Percentiles rank a stretch among this genome's conserved stretches.
Evolutionary conservation across 2,797 vertebrate genomes (phyloP).

Genomic region (Tokudaia muenninki): DNA sequence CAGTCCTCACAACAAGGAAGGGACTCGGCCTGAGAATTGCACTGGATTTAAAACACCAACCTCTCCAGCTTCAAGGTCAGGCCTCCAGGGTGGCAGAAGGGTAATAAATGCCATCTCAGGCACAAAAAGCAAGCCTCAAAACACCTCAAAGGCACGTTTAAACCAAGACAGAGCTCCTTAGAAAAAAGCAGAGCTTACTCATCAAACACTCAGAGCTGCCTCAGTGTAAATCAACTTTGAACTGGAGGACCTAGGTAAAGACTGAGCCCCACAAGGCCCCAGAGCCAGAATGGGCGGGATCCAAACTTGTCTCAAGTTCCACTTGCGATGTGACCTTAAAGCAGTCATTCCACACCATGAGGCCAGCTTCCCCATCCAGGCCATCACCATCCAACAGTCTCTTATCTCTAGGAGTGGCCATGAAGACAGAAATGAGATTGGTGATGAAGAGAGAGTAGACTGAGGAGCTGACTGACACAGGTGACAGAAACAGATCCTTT

Average conservation of each 20-base stretch:
- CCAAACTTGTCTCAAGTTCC: background rate
- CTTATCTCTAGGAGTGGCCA: background rate
- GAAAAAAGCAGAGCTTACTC: too few relatives aligned
- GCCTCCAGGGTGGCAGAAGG: background rate
- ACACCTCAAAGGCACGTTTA: slow-evolving; percentile 1
- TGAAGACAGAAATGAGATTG: background rate
- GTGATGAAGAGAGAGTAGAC: background rate
- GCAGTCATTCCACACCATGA: background rate
- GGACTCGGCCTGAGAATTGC: too few relatives aligned
- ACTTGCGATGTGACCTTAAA: background rate
- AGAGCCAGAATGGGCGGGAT: background rate
- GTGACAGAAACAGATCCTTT: background rate
- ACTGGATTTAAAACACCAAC: background rate
- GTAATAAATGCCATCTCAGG: background rate
- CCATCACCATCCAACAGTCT: background rate
- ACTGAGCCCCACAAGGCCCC: background rate
- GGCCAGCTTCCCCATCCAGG: background rate
- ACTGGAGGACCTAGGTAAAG: background rate
- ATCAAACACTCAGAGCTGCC: background rate
- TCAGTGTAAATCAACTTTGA: background rate
- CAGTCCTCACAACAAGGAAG: background rate
- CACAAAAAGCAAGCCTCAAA: background rate
- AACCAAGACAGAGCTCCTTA: background rate
- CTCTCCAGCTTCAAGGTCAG: background rate
- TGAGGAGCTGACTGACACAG: background rate